Evolutionary conservation across 2,888 invertebrate species (phyloP).

Genomic region (Polyommatus iphigenia): DNA sequence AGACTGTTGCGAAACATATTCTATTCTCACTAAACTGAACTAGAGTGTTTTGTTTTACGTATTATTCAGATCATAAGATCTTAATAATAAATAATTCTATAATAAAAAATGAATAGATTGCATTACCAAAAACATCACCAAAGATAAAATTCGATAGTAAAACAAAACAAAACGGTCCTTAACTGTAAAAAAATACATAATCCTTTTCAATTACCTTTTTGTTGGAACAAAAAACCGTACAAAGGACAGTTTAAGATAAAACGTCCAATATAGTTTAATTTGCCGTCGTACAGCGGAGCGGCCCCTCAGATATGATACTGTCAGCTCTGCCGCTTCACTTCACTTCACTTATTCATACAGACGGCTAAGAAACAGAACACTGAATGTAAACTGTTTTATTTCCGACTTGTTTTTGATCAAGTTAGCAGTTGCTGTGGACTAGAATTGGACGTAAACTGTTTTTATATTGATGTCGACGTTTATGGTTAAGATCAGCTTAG

Average conservation of each 20-base stretch:
- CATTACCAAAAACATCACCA: neutral
- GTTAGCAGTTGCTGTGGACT: neutral
- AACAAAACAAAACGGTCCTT: conserved; percentile 25
- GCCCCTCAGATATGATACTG: conserved; percentile 66
- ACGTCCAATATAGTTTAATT: conserved; percentile 76
- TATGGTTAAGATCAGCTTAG: too few relatives aligned
- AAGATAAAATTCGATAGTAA: neutral
- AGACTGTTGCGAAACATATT: too few relatives aligned
- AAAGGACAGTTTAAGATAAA: conserved; percentile 52
- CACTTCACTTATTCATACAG: conserved; percentile 65
- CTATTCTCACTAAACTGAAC: too few relatives aligned
- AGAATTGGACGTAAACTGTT: neutral
- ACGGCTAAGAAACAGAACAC: conserved; percentile 45
- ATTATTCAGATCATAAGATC: too few relatives aligned
- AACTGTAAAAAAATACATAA: conserved; percentile 10
- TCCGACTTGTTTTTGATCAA: neutral
- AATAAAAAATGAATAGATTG: too few relatives aligned
- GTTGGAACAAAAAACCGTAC: conserved; percentile 42
- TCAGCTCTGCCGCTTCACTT: conserved; percentile 62
- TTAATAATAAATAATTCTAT: too few relatives aligned
- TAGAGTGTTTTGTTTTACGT: too few relatives aligned
- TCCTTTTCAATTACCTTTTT: conserved; percentile 30
- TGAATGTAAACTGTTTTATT: conserved; percentile 8
- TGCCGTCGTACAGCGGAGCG: conserved; percentile 58
- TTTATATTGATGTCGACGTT: neutral